phyloP scores from a whole-genome alignment of 2,113 vertebrate genomes.

The Lagenorhynchus albirostris region DNA sequence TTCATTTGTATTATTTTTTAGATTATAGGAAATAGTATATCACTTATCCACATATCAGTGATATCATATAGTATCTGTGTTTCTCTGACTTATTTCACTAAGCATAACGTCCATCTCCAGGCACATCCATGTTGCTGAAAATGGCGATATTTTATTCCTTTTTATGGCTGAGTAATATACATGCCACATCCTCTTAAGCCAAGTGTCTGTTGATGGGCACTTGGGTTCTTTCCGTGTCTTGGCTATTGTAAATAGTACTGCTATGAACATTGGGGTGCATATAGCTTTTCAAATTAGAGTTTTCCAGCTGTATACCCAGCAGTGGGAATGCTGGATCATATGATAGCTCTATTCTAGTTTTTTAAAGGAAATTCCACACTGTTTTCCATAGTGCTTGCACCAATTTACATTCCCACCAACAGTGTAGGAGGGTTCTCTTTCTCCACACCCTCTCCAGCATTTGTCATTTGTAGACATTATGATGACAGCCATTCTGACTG shows the following conservation, averaged over 20 bases:
- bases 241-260: neutral
- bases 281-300: neutral
- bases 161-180: neutral
- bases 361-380: neutral
- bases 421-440: neutral
- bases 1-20: neutral
- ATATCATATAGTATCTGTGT: neutral
- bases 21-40: no score
- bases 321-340: neutral
- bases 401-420: neutral
- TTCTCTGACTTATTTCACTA: neutral
- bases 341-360: no score
- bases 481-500: neutral
- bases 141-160: neutral
- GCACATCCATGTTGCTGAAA: neutral
- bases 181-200: neutral
- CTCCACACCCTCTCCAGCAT: neutral
- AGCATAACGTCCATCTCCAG: neutral
- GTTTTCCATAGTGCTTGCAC: neutral
- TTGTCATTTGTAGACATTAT: neutral
- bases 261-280: neutral
- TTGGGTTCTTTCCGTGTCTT: neutral
- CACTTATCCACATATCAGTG: neutral
- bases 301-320: neutral
- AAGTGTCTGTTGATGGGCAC: neutral